A percentile compares a stretch with the other conserved stretches of the same genome.
phyloP scores from a whole-genome alignment of 2,113 vertebrate genomes.

The Anser cygnoides region DNA sequence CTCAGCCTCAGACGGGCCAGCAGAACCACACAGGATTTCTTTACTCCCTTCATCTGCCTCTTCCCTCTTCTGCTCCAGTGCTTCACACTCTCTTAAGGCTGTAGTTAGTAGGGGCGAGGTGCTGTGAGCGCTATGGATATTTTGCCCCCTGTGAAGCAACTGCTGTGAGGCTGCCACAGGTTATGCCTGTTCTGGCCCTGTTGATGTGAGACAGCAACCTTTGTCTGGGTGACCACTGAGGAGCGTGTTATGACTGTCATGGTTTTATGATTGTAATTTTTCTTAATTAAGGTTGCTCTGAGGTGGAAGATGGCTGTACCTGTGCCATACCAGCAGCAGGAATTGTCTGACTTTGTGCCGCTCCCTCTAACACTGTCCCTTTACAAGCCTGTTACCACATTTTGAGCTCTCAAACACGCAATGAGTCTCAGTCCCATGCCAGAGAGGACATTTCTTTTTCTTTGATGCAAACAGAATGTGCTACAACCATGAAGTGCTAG shows the following conservation, averaged over 20 bases:
- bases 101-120: too few relatives aligned
- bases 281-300: neutral
- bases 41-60: accelerated
- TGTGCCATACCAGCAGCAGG: neutral
- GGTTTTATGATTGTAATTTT: neutral
- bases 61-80: neutral
- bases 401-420: neutral
- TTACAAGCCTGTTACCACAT: neutral
- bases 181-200: neutral
- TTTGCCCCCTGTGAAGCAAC: neutral
- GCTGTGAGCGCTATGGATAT: neutral
- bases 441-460: neutral
- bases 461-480: neutral
- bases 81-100: neutral
- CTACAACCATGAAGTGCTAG: neutral
- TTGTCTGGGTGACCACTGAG: neutral
- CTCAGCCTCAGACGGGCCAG: neutral
- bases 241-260: neutral
- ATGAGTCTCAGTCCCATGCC: neutral
- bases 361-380: neutral
- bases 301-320: neutral
- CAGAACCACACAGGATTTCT: neutral
- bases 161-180: neutral
- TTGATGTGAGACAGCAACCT: neutral
- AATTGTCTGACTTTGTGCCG: neutral